These are phyloP conservation scores for Acronicta alni DNA, from an alignment of 2,888 invertebrate genomes.

Conservation along the genomic window DNA sequence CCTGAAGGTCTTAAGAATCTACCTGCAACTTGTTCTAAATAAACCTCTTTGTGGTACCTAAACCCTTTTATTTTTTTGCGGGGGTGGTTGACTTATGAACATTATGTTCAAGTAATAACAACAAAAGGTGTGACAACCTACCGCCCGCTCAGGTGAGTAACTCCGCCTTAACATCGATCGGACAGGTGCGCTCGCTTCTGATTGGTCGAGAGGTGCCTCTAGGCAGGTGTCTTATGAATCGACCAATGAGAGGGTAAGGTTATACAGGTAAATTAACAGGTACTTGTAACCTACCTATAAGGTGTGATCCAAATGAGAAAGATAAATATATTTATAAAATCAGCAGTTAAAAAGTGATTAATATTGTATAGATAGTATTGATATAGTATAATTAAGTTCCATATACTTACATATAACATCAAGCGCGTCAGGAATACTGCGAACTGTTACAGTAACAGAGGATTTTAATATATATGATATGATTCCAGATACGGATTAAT, in stretches of 20 bases:
- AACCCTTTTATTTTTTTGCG: too few relatives aligned
- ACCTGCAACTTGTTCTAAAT: too few relatives aligned
- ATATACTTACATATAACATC: too few relatives aligned
- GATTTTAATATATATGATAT: slow-evolving; percentile 22
- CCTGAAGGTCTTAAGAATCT: too few relatives aligned
- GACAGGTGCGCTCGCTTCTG: slow-evolving; percentile 69
- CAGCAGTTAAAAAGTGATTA: too few relatives aligned
- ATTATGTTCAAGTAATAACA: slow-evolving; percentile 3
- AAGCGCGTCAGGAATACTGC: too few relatives aligned
- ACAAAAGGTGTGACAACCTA: slow-evolving; percentile 19
- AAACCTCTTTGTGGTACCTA: too few relatives aligned
- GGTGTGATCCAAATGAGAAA: not conserved
- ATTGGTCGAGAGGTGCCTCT: slow-evolving; percentile 71
- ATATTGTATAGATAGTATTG: too few relatives aligned
- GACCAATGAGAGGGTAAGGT: slow-evolving; percentile 64
- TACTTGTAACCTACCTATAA: slow-evolving; percentile 41
- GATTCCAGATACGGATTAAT: slow-evolving; percentile 32
- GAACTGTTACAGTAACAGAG: slow-evolving; percentile 21
- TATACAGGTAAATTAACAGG: slow-evolving; percentile 45
- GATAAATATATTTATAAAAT: too few relatives aligned
- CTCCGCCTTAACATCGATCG: slow-evolving; percentile 72
- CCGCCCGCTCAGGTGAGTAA: slow-evolving; percentile 53
- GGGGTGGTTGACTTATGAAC: too few relatives aligned
- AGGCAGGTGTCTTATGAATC: slow-evolving; percentile 70
- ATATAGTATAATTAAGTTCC: too few relatives aligned